These are phyloP conservation scores for Masticophis lateralis DNA, from an alignment of 2,797 vertebrate species.

Conservation along the genomic window DNA sequence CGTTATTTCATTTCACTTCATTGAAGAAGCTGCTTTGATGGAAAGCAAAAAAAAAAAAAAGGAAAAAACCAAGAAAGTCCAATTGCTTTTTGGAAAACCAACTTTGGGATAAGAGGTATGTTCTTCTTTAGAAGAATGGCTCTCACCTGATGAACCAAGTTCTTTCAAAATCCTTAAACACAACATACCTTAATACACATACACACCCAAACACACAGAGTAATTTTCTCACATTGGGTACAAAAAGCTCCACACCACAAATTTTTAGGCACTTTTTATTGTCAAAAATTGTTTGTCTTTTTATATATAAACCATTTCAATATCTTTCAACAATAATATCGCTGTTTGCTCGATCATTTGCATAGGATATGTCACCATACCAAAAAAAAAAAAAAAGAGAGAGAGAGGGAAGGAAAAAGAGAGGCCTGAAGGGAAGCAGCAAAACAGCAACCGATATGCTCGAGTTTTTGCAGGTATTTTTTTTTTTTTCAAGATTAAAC, in stretches of 20 bases:
- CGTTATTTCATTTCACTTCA: neutral
- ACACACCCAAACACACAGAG: fast-evolving
- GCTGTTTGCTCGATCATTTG: constrained; percentile 77
- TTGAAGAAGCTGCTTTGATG: neutral
- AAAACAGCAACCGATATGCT: constrained; percentile 82
- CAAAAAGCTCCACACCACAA: neutral
- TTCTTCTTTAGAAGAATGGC: neutral
- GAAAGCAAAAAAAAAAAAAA: neutral
- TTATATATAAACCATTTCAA: constrained; percentile 80
- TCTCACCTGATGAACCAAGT: neutral
- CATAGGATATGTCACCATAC: constrained; percentile 82
- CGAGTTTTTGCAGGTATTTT: constrained; percentile 53
- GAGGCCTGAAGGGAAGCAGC: constrained; percentile 72
- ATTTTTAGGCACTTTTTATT: constrained; percentile 81
- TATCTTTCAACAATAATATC: constrained; percentile 78
- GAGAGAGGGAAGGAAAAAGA: constrained; percentile 43
- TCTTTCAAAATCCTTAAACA: neutral
- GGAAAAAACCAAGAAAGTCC: neutral
- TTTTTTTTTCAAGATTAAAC: constrained; percentile 81
- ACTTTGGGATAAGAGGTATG: neutral
- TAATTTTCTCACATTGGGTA: neutral
- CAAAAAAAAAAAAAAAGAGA: constrained; percentile 87
- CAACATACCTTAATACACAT: fast-evolving
- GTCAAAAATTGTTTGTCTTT: constrained; percentile 73
- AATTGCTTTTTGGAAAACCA: neutral